Conservation (phyloP, 2,113 vertebrate species). For the Upupa epops region DNA sequence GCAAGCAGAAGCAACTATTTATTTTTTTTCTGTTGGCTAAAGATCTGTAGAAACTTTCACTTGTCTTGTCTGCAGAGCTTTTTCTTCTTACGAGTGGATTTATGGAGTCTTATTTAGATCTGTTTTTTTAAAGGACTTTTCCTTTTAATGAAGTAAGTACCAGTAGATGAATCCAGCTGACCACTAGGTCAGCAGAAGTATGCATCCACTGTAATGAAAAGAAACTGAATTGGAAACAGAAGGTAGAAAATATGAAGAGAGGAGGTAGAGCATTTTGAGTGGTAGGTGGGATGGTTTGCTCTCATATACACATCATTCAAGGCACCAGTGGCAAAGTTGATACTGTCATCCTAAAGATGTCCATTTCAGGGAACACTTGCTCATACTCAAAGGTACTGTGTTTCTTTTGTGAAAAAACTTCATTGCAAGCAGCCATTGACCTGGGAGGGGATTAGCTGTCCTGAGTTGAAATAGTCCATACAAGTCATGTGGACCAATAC, state of each 20-base stretch:
- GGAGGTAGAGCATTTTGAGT: background rate
- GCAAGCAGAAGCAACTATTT: background rate
- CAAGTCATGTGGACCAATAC: background rate
- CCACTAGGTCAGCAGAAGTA: background rate
- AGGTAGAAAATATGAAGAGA: background rate
- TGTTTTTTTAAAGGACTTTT: background rate
- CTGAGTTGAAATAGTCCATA: background rate
- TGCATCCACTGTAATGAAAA: background rate
- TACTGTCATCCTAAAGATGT: background rate
- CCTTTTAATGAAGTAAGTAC: background rate
- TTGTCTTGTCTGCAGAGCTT: background rate
- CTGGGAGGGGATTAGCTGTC: background rate
- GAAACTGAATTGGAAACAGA: constrained; percentile 39
- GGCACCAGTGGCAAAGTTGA: background rate
- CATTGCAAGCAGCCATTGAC: background rate
- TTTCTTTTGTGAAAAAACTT: background rate
- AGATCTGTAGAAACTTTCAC: background rate
- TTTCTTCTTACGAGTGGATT: background rate
- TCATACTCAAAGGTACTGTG: background rate
- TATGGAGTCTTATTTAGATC: background rate
- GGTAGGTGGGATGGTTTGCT: background rate
- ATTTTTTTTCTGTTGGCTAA: background rate
- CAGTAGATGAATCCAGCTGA: background rate
- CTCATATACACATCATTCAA: background rate
- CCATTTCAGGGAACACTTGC: background rate